Evolutionary conservation across 2,113 vertebrate genomes (phyloP).

Genomic region (Tragulus kanchil): DNA sequence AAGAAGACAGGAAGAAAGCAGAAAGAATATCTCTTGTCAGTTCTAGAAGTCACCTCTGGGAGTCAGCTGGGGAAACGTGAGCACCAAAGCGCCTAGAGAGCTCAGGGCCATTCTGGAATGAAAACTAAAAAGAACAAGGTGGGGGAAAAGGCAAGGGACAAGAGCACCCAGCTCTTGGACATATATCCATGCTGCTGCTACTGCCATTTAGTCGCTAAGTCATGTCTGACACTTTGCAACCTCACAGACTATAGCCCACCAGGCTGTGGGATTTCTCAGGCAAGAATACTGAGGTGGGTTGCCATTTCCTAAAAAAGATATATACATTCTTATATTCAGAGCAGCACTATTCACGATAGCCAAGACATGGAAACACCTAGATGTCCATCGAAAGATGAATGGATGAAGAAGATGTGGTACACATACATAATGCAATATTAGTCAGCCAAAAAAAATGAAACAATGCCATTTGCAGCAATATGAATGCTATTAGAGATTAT

Average conservation of each 20-base stretch:
- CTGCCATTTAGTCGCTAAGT: background rate
- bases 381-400: background rate
- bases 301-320: background rate
- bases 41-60: background rate
- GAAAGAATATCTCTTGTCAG: background rate
- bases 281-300: background rate
- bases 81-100: background rate
- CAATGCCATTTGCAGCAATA: background rate
- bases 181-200: background rate
- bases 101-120: background rate
- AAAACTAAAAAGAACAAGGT: background rate
- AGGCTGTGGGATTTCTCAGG: background rate
- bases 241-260: background rate
- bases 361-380: background rate
- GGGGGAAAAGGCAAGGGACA: background rate
- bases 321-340: background rate
- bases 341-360: background rate
- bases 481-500: background rate
- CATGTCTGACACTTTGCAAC: background rate
- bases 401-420: background rate
- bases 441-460: background rate
- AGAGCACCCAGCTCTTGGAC: background rate
- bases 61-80: background rate
- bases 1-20: background rate
- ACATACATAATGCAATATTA: background rate